phyloP scores from a whole-genome alignment of 1,140 invertebrate genomes.

The Teleogryllus occipitalis region DNA sequence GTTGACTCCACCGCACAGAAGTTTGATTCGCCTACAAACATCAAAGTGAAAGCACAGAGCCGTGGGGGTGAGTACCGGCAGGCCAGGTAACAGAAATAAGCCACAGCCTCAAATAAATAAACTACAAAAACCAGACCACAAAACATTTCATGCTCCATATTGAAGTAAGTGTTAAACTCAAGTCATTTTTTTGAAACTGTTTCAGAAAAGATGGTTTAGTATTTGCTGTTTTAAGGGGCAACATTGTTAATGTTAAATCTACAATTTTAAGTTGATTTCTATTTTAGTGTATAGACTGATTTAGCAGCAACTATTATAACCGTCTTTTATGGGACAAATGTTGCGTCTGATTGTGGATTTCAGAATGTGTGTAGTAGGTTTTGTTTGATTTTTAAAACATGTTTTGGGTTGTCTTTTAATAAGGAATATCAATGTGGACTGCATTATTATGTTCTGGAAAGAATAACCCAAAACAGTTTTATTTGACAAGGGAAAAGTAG shows the following conservation, averaged over 20 bases:
- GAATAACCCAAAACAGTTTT: too few species aligned
- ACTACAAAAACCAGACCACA: neutral
- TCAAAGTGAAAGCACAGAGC: neutral
- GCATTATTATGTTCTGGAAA: too few species aligned
- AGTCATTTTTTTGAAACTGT: neutral
- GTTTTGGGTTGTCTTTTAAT: too few species aligned
- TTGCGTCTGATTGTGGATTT: neutral
- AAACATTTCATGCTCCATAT: neutral
- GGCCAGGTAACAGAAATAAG: slow-evolving; percentile 13
- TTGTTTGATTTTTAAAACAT: neutral
- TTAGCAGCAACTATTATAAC: neutral
- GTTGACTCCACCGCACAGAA: slow-evolving; percentile 3
- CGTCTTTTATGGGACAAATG: neutral
- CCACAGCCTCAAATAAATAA: slow-evolving; percentile 1
- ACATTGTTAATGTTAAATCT: too few species aligned
- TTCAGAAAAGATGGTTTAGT: neutral
- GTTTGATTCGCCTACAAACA: slow-evolving; percentile 4
- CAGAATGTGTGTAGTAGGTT: neutral
- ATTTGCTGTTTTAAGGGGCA: neutral
- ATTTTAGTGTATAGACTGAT: neutral
- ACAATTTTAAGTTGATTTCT: neutral
- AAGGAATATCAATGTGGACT: too few species aligned
- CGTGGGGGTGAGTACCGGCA: slow-evolving; percentile 16
- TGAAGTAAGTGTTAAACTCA: neutral
- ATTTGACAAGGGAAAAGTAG: too few species aligned